A percentile compares a stretch with the other conserved stretches of the same genome.
phyloP scores from a whole-genome alignment of 1,140 invertebrate genomes.

The Nomia melanderi region DNA sequence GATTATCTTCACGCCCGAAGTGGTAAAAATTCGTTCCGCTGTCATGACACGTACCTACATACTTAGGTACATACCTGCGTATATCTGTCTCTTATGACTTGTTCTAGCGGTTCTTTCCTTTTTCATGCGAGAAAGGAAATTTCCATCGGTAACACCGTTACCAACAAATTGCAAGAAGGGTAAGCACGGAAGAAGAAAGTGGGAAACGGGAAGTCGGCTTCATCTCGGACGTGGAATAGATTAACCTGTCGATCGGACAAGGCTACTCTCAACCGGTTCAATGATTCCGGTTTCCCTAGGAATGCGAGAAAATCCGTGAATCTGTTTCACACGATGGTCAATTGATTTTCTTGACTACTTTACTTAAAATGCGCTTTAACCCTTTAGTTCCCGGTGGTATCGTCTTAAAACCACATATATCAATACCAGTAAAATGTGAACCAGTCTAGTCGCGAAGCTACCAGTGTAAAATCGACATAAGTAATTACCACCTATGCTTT shows the following conservation, averaged over 20 bases:
- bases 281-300: background rate
- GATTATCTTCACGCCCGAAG: background rate
- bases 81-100: slow-evolving; percentile 14
- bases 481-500: too few relatives aligned
- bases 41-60: background rate
- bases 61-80: too few relatives aligned
- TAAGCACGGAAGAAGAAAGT: background rate
- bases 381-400: background rate
- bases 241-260: background rate
- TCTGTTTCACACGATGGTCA: background rate
- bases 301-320: background rate
- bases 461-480: too few relatives aligned
- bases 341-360: background rate
- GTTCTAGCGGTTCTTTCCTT: background rate
- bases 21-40: slow-evolving; percentile 25
- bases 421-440: too few relatives aligned
- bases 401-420: too few relatives aligned
- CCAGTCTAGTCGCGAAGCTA: too few relatives aligned
- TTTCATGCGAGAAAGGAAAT: background rate
- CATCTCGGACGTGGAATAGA: background rate
- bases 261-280: background rate
- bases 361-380: too few relatives aligned
- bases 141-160: too few relatives aligned
- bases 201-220: background rate
- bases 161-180: background rate